Conservation (phyloP, 2,888 invertebrate genomes). For the Nemoura dubitans region DNA sequence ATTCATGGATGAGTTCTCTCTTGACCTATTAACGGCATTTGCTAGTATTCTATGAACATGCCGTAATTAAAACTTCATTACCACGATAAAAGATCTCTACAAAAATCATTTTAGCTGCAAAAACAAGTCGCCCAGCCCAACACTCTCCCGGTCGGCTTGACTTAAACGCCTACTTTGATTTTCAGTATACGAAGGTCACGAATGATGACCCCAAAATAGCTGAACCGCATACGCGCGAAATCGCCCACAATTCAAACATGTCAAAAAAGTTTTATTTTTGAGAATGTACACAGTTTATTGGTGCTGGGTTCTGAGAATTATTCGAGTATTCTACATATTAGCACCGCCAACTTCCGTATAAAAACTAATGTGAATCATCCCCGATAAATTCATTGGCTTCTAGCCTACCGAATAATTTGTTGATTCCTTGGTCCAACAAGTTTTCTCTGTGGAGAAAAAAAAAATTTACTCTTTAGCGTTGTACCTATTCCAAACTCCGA, state of each 20-base stretch:
- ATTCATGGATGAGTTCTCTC: neutral
- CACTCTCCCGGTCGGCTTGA: neutral
- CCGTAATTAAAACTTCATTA: neutral
- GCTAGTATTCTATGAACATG: neutral
- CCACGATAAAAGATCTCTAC: neutral
- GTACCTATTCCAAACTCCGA: neutral
- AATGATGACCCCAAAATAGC: slow-evolving; percentile 2
- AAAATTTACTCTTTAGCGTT: too few species aligned
- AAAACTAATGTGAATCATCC: neutral
- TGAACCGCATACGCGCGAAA: neutral
- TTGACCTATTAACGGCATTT: neutral
- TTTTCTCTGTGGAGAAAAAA: neutral
- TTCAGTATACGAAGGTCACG: neutral
- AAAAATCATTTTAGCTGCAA: neutral
- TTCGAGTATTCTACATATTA: neutral
- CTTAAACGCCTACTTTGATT: slow-evolving; percentile 1
- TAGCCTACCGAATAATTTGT: neutral
- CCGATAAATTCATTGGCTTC: neutral
- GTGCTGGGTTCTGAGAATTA: neutral
- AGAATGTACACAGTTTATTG: neutral
- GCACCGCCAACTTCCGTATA: too few species aligned
- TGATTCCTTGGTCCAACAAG: neutral
- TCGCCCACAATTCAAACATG: neutral
- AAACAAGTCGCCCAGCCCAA: neutral
- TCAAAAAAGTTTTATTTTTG: neutral